Base-by-base conservation (phyloP, 1,140 invertebrate genomes). In the Drosophila hydei region DNA sequence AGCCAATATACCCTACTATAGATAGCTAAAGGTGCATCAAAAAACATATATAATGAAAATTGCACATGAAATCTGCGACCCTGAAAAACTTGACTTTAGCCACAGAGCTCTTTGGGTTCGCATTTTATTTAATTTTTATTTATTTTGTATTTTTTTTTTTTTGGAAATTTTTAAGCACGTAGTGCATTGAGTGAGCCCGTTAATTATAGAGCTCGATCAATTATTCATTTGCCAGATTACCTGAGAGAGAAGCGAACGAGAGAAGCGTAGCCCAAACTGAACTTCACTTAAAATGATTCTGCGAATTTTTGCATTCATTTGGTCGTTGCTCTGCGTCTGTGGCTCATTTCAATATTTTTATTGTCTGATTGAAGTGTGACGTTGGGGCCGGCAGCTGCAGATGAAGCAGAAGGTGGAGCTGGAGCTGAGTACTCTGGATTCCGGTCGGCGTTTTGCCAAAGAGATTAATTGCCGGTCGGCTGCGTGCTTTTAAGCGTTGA, bases 301-400 rank as follows among this genome's bases (percentile, higher is more conserved):
- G 80, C 80, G 80, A 85, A 85, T 81, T 87, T 33, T 81, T 74
- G 80, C 79, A 87, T 81, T 77, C 65, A 59, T 79, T 72, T 79
- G 77, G 61, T 77, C 68, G 63, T 47, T 52, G 36, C 21, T 40
- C 47, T 9, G 19, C 7, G n/a, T 56, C 21, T 55, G 36, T 25
- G 40, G 68, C 81, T 87, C 74, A 87, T 85, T 87, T 87, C 67
- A 87, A 85, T 85, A 85, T 85, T 87, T 75, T 85, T 85, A 87
- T 85, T 87, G 81, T 87, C 74, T 85, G 80, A 85, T 85, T 87
- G 80, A 85, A 85, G 80, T 85, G 81, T 85, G 80, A 87, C 74
- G 80, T 85, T 65, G 68, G 56, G 69, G 55, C 38, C 19, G 25
- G 43, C 76, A 80, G 68, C 60, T 75, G 54, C 61, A 58, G 36